phyloP scores from a whole-genome alignment of 2,797 vertebrate genomes.

The Passerculus sandwichensis region DNA sequence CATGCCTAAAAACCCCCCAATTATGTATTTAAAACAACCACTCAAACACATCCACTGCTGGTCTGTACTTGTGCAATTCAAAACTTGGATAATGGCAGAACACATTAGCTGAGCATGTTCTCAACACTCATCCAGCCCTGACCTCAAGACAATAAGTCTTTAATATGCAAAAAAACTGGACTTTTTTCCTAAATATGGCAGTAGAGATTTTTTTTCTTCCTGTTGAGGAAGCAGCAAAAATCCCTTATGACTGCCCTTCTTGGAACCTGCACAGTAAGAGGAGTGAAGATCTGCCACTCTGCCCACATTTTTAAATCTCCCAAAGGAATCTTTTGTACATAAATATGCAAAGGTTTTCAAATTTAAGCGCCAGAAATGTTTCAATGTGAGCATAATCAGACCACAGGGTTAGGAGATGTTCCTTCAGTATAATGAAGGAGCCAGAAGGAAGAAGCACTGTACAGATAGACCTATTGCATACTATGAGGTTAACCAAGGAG shows the following conservation, averaged over 20 bases:
- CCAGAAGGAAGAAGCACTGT: neutral
- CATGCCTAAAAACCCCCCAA: neutral
- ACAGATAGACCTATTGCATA: neutral
- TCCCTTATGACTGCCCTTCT: neutral
- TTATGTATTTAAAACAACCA: neutral
- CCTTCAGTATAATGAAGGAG: neutral
- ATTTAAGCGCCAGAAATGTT: neutral
- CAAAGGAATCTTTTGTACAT: neutral
- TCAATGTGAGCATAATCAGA: neutral
- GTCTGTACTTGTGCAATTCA: neutral
- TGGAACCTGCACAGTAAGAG: neutral
- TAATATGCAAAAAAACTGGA: neutral
- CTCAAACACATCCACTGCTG: neutral
- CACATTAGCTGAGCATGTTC: neutral
- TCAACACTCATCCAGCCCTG: neutral
- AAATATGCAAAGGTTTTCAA: neutral
- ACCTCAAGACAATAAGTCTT: neutral
- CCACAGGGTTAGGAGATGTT: neutral
- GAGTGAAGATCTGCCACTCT: neutral
- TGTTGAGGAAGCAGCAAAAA: neutral
- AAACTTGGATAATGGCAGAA: neutral
- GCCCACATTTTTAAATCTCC: neutral
- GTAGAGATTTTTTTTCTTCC: neutral
- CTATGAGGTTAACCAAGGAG: neutral
- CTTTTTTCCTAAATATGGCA: neutral